These are phyloP conservation scores for Chirona hameri DNA, from an alignment of 2,888 invertebrate species.

Conservation along the genomic window DNA sequence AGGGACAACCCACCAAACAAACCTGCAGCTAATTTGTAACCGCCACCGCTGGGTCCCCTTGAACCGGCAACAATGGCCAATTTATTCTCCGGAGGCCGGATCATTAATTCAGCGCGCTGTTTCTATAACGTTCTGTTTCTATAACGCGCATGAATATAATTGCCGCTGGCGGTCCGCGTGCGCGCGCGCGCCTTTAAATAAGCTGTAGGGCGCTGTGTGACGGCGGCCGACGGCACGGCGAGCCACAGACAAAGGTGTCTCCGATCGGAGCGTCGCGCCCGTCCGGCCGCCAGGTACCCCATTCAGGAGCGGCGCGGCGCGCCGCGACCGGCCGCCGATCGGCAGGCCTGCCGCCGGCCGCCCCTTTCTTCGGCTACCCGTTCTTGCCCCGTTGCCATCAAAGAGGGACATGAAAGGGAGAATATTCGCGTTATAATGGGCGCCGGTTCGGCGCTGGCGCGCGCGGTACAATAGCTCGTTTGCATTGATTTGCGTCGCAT, in stretches of 20 bases:
- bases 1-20: neutral
- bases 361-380: neutral
- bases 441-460: neutral
- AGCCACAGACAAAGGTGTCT: neutral
- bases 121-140: slow-evolving; percentile 28
- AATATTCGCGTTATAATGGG: slow-evolving; percentile 9
- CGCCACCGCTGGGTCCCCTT: slow-evolving; percentile 13
- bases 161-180: neutral
- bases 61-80: slow-evolving; percentile 26
- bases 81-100: slow-evolving; percentile 1
- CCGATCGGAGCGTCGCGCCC: neutral
- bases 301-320: neutral
- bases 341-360: neutral
- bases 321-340: neutral
- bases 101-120: slow-evolving; percentile 27
- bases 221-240: neutral
- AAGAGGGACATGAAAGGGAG: slow-evolving; percentile 12
- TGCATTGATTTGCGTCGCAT: slow-evolving; percentile 30
- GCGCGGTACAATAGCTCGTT: slow-evolving; percentile 8
- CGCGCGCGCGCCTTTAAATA: neutral
- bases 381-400: neutral
- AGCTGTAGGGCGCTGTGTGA: neutral
- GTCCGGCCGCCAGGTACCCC: neutral
- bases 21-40: slow-evolving; percentile 26
- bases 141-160: slow-evolving; percentile 25